phyloP scores from a whole-genome alignment of 2,888 invertebrate species.

The Drosophila nr. perissopoda region DNA sequence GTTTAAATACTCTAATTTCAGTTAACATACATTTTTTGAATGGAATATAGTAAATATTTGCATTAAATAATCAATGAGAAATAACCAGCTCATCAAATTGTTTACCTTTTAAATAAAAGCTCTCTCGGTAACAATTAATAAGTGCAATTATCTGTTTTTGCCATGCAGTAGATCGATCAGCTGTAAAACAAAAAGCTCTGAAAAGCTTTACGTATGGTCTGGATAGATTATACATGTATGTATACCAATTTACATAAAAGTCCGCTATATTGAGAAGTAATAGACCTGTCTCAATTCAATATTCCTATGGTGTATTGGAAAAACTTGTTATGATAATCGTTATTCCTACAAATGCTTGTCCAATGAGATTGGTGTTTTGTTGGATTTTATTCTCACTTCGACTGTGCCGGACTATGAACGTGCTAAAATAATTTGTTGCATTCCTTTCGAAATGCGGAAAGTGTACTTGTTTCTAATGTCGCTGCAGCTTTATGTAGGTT shows the following conservation, averaged over 20 bases:
- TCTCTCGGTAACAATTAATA: not conserved
- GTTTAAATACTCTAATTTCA: not conserved
- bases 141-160: not conserved
- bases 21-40: not conserved
- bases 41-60: not conserved
- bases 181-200: constrained; percentile 9
- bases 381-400: constrained; percentile 20
- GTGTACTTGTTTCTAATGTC: constrained; percentile 21
- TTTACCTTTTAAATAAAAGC: not conserved
- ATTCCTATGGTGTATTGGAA: constrained; percentile 14
- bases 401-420: constrained; percentile 28
- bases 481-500: constrained; percentile 26
- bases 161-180: constrained; percentile 1
- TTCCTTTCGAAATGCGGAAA: constrained; percentile 33
- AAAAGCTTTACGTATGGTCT: constrained; percentile 6
- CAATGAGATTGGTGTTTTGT: not conserved
- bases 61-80: not conserved
- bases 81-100: not conserved
- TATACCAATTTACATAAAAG: not conserved
- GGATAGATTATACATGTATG: not conserved
- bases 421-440: constrained; percentile 10
- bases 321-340: constrained; percentile 42
- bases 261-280: constrained; percentile 10
- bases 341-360: constrained; percentile 1
- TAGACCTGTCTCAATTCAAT: constrained; percentile 7